Evolutionary conservation across 37 sponge, comb jelly and placozoan genomes (phyloP), one percentile per base, ranked within the genome.

Genomic region (Agelas oroides): DNA sequence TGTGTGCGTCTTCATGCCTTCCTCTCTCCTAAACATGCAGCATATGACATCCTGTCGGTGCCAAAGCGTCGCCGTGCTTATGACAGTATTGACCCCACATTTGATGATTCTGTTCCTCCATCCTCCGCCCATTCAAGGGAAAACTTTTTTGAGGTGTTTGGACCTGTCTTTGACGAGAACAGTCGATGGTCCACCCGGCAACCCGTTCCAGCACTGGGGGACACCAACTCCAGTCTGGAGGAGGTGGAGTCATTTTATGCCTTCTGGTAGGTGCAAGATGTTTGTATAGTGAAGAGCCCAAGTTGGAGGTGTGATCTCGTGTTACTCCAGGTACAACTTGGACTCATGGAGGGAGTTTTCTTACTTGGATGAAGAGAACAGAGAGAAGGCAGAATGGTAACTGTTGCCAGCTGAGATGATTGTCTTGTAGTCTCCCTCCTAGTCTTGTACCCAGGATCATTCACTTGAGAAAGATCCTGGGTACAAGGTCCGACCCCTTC

Each of bases 331-430:
- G 93, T 97, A 95, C 59, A 71, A 82, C n/a, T 96, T 98, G 79
- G 86, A 92, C 23, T 92, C 95, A 23, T 98, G 99, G 99, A 85
- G 99, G 59, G 99, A 98, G 53, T 98, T 95, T 52, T 98, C 99
- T 0, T 98, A 95, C 59, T 79, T 91, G 1, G 99, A 98, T 75
- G 91, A 98, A 64, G 97, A 98, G 69, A 92, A 94, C 28, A 66
- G 71, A 17, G 93, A 96, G 60, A 98, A 96, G 53, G 99, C 95
- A 39, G 97, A 98, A 75, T 78, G 80, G 90, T 94, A 77, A 46
- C 46, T 46, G 46, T 46, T 46, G 46, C 46, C 8, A 8, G 3
- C 46, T 46, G 46, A 12, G 46, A 3, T 46, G 46, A 46, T 8
- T 12, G 46, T 12, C 46, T n/a, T n/a, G n/a, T n/a, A n/a, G n/a